Evolutionary conservation across 2,113 vertebrate species (phyloP).

Genomic region (Malurus cyaneus): DNA sequence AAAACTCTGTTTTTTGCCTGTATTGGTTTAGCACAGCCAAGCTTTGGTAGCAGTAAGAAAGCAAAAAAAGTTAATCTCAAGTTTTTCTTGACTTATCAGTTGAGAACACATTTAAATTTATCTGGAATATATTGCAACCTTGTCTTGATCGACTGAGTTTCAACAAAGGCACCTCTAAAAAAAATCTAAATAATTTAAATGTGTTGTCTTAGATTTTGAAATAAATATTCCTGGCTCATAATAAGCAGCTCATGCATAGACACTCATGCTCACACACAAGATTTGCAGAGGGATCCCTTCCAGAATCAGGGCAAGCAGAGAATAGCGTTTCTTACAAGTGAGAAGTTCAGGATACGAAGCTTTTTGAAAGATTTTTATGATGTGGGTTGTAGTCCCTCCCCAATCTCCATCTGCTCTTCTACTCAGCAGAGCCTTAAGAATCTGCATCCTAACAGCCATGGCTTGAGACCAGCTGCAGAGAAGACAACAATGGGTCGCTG

Average conservation of each 20-base stretch:
- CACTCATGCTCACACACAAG: not conserved
- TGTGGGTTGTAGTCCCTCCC: not conserved
- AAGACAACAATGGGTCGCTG: not conserved
- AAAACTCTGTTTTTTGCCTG: not conserved
- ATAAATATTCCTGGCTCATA: not conserved
- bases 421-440: not conserved
- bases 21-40: not conserved
- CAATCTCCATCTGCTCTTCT: rapidly evolving
- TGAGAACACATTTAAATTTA: not conserved
- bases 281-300: not conserved
- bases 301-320: not conserved
- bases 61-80: not conserved
- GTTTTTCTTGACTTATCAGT: not conserved
- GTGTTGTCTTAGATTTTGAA: not conserved
- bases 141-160: not conserved
- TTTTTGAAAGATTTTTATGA: not conserved
- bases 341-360: not conserved
- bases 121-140: not conserved
- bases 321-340: not conserved
- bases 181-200: not conserved
- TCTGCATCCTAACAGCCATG: not conserved
- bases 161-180: not conserved
- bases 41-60: not conserved
- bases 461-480: not conserved
- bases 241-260: not conserved